Evolutionary conservation across 2,797 vertebrate genomes (phyloP).

Genomic region (Lophotriccus pileatus): DNA sequence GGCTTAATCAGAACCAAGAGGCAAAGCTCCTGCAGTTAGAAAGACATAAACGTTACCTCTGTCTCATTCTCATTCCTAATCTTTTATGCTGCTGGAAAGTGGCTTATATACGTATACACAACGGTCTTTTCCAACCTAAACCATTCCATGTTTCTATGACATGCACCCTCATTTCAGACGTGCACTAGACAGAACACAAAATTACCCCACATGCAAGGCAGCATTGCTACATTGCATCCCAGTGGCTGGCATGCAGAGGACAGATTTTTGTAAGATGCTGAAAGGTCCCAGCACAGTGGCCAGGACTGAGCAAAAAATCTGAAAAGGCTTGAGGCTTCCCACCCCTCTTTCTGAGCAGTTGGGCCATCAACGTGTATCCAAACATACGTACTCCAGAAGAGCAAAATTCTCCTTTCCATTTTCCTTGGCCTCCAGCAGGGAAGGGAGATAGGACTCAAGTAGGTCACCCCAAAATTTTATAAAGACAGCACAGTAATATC

Average conservation of each 20-base stretch:
- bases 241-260: neutral
- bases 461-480: neutral
- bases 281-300: neutral
- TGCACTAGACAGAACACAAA: neutral
- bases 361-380: neutral
- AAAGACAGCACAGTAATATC: neutral
- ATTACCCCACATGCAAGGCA: neutral
- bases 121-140: neutral
- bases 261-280: neutral
- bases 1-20: neutral
- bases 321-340: neutral
- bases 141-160: neutral
- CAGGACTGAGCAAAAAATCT: neutral
- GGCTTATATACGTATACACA: neutral
- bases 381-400: neutral
- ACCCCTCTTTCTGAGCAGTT: neutral
- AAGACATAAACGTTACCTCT: neutral
- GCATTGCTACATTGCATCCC: neutral
- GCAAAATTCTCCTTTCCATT: neutral
- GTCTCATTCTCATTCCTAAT: neutral
- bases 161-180: neutral
- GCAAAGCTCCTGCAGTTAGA: neutral
- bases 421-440: neutral
- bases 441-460: neutral
- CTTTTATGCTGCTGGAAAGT: neutral